phyloP scores from a whole-genome alignment of 2,888 invertebrate species.

The Ecdyonurus torrentis region DNA sequence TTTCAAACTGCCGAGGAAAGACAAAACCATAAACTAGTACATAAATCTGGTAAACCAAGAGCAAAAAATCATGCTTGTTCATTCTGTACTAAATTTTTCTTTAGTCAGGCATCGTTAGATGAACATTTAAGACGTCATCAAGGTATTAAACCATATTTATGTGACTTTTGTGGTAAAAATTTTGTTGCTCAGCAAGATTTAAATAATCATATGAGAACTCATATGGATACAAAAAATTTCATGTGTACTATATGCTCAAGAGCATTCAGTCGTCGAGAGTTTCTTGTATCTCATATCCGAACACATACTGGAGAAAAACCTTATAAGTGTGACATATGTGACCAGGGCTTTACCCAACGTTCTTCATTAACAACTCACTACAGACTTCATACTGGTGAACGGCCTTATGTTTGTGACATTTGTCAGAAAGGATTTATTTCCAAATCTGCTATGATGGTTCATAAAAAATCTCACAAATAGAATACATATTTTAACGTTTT shows the following conservation, averaged over 20 bases:
- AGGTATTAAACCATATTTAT: not conserved
- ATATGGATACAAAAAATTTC: not conserved
- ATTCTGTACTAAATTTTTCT: not conserved
- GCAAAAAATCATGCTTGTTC: not conserved
- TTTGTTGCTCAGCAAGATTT: not conserved
- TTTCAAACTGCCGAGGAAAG: not conserved
- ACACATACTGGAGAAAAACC: not conserved
- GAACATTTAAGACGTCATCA: not conserved
- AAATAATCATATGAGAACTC: conserved; percentile 1
- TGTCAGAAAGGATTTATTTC: conserved; percentile 43
- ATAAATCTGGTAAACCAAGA: not conserved
- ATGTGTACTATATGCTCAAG: not conserved
- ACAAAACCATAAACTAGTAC: not conserved
- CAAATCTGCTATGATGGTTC: conserved; percentile 38
- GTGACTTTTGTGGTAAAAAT: not conserved
- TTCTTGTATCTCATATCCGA: not conserved
- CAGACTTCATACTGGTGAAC: conserved; percentile 40
- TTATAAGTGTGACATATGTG: not conserved
- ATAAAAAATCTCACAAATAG: conserved; percentile 19
- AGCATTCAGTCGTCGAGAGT: not conserved
- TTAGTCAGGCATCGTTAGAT: not conserved
- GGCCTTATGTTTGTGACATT: conserved; percentile 40
- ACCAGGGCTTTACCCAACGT: not conserved
- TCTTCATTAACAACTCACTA: conserved; percentile 24
- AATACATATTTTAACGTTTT: too few relatives aligned